Evolutionary conservation across 2,797 vertebrate genomes (phyloP), one percentile per base, ranked within the genome.

Genomic region (Benthosema pterotum): DNA sequence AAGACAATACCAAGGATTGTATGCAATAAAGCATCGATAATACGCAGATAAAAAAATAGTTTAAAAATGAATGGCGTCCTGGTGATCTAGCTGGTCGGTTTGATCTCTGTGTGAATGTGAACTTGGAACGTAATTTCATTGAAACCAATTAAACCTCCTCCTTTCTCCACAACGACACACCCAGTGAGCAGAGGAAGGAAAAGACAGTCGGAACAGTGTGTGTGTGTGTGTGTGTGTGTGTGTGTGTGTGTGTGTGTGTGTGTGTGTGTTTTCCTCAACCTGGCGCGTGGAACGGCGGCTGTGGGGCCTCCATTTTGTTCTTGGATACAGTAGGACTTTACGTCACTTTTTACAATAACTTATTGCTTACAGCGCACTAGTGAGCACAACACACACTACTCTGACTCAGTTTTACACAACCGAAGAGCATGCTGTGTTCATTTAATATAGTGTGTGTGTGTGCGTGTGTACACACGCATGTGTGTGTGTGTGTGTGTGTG

Each of bases 331-430:
- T 15, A 47, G 13, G 56, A 59, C 71, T 67, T 2, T 6, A 28
- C 17, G 15, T 57, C 42, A 32, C 32, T 54, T 16, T 5, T 16
- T 5, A 54, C 32, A 22, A 57, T 48, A 62, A 19, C 38, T 52
- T 48, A 18, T 13, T 52, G 18, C n/a, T n/a, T n/a, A n/a, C 28
- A 58, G 17, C 54, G 57, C 76, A 65, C 1, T n/a, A n/a, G n/a
- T n/a, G n/a, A n/a, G n/a, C n/a, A n/a, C n/a, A n/a, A 32, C 28
- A 2, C 4, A 72, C 64, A 60, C 60, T 22, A 71, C 57, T 22
- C n/a, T 69, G 58, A 38, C 32, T 71, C 42, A 71, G 57, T 53
- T n/a, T n/a, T 63, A 70, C 11, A 63, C 19, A 67, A 66, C 57
- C 57, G 48, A 19, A 38, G 59, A 14, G 69, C 66, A 52, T 42